These are phyloP conservation scores for Cyphomyrus plagiostoma DNA, from an alignment of 2,113 vertebrate genomes.

Conservation along the genomic window DNA sequence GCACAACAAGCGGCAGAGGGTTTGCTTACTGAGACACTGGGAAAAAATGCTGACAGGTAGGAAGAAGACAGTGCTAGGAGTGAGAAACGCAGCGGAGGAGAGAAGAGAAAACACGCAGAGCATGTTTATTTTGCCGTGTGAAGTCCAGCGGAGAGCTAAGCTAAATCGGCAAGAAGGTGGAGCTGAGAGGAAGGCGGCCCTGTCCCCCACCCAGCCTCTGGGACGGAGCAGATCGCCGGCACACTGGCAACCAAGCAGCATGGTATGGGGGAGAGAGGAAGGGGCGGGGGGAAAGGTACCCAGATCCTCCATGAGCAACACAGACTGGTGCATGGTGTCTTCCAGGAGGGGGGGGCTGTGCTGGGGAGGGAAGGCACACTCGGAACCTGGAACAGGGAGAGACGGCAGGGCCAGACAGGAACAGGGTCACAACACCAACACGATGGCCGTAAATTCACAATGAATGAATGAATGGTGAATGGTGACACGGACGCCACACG, in stretches of 20 bases:
- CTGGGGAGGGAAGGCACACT: conserved; percentile 56
- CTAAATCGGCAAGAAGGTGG: neutral
- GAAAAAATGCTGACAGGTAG: neutral
- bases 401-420: conserved; percentile 26
- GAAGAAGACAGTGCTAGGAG: neutral
- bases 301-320: conserved; percentile 60
- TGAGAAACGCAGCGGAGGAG: neutral
- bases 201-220: neutral
- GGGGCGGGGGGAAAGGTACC: conserved; percentile 34
- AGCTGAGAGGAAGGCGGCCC: neutral
- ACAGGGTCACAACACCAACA: conserved; percentile 34
- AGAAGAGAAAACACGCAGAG: neutral
- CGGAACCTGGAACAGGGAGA: conserved; percentile 61
- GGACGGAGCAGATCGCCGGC: neutral
- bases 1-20: neutral
- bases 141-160: neutral
- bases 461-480: conserved; percentile 31
- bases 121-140: neutral
- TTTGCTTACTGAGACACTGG: neutral
- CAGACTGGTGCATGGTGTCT: conserved; percentile 65
- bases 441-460: conserved; percentile 25
- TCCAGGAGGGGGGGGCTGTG: conserved; percentile 59
- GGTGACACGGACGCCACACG: neutral
- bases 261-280: neutral
- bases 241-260: neutral